Conservation (phyloP, 2,797 vertebrate genomes). For the Garrulus glandarius region DNA sequence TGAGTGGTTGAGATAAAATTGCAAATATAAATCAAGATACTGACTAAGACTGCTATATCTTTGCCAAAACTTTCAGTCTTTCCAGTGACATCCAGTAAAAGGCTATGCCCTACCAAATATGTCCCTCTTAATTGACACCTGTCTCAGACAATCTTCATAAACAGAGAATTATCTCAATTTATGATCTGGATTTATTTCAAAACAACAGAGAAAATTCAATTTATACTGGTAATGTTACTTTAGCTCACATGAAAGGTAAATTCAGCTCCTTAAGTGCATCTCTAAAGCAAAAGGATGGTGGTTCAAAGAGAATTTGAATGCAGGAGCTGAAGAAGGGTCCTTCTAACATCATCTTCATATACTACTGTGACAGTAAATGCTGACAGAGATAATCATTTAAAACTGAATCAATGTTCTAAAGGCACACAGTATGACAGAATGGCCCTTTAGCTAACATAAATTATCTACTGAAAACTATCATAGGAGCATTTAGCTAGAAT, state of each 20-base stretch:
- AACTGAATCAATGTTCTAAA: background rate
- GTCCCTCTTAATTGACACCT: rapidly evolving
- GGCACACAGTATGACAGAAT: background rate
- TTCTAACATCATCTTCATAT: background rate
- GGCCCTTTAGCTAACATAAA: background rate
- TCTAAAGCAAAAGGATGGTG: background rate
- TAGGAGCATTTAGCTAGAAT: background rate
- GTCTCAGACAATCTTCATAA: background rate
- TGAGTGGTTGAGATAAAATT: background rate
- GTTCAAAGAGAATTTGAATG: background rate
- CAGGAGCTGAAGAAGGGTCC: background rate
- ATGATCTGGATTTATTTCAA: background rate
- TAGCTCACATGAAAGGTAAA: background rate
- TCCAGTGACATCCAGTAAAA: background rate
- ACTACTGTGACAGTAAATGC: background rate
- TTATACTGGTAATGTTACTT: background rate
- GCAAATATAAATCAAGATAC: background rate
- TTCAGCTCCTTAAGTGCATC: background rate
- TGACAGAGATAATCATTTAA: background rate
- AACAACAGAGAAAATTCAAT: background rate
- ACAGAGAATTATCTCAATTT: background rate
- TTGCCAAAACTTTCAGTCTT: background rate
- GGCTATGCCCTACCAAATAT: background rate
- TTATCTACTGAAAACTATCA: background rate
- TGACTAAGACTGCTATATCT: background rate